phyloP scores from a whole-genome alignment of 1,140 invertebrate genomes.

The Bombus fervidus region DNA sequence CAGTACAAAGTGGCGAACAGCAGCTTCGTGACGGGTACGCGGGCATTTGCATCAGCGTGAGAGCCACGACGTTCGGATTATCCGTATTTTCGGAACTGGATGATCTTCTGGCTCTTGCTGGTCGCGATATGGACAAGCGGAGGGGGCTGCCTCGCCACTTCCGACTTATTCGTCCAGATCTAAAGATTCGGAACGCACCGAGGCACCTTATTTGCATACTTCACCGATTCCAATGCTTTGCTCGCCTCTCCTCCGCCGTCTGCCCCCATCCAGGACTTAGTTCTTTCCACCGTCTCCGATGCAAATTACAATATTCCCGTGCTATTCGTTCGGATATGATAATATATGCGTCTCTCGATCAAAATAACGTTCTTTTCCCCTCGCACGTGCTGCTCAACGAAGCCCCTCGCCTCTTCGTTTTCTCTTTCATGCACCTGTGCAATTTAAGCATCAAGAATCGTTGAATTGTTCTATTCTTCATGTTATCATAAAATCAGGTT shows the following conservation, averaged over 20 bases:
- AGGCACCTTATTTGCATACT: constrained; percentile 77
- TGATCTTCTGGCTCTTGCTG: constrained; percentile 42
- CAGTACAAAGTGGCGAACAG: neutral
- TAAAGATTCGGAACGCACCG: constrained; percentile 68
- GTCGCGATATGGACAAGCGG: constrained; percentile 34
- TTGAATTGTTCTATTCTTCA: neutral
- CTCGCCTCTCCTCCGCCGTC: constrained; percentile 43
- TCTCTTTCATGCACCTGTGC: neutral
- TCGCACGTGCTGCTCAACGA: constrained; percentile 4
- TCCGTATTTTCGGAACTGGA: constrained; percentile 36
- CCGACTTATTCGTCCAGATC: constrained; percentile 63
- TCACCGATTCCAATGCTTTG: constrained; percentile 74
- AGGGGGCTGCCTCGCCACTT: constrained; percentile 45
- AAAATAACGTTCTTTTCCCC: constrained; percentile 70
- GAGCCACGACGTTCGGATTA: neutral
- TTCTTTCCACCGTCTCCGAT: constrained; percentile 79
- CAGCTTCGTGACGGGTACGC: neutral
- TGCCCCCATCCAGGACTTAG: constrained; percentile 71
- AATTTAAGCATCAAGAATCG: neutral
- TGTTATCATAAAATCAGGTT: neutral
- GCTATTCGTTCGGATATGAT: constrained; percentile 78
- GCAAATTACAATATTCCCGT: constrained; percentile 82
- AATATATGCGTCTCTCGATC: constrained; percentile 79
- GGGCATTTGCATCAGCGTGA: neutral
- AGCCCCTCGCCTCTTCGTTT: neutral